Percentiles rank a stretch among this genome's conserved stretches.
These are phyloP conservation scores for Trachelus troglodyta DNA, from an alignment of 2,888 invertebrate species.

Conservation along the genomic window DNA sequence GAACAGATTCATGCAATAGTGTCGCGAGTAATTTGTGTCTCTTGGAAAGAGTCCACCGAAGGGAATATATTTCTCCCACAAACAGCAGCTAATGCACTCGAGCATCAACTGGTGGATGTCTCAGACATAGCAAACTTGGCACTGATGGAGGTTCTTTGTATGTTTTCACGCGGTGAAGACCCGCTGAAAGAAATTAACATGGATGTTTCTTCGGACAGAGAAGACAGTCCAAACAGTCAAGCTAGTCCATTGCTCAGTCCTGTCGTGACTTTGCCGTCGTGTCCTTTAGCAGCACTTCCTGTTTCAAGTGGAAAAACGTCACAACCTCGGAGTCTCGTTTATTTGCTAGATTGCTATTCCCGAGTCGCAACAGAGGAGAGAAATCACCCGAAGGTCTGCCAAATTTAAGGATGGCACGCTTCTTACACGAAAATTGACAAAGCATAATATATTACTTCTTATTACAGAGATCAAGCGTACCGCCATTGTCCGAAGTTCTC, in stretches of 20 bases:
- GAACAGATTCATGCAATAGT: constrained; percentile 75
- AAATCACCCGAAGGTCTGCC: constrained; percentile 75
- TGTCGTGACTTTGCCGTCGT: constrained; percentile 53
- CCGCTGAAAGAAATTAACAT: constrained; percentile 69
- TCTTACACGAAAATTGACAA: not conserved
- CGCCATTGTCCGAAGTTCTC: constrained; percentile 78
- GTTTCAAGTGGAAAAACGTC: constrained; percentile 61
- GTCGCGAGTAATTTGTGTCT: constrained; percentile 78
- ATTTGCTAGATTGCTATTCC: constrained; percentile 76
- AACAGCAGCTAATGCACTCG: constrained; percentile 58
- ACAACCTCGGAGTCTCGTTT: constrained; percentile 61
- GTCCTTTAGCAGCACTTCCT: constrained; percentile 66
- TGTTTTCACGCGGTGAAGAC: constrained; percentile 71
- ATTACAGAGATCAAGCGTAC: constrained; percentile 75
- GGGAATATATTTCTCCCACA: constrained; percentile 67
- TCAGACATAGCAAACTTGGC: constrained; percentile 67
- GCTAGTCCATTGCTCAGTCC: constrained; percentile 67
- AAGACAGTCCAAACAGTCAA: constrained; percentile 64
- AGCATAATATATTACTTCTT: constrained; percentile 22
- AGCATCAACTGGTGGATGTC: constrained; percentile 32
- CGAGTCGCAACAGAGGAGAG: constrained; percentile 80
- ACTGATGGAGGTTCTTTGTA: constrained; percentile 74
- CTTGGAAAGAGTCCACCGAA: constrained; percentile 71
- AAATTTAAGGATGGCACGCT: not conserved
- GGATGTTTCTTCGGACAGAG: constrained; percentile 61